Evolutionary conservation across 1,140 invertebrate species (phyloP), one percentile per base, ranked within the genome.

Genomic region (Hermetia illucens): DNA sequence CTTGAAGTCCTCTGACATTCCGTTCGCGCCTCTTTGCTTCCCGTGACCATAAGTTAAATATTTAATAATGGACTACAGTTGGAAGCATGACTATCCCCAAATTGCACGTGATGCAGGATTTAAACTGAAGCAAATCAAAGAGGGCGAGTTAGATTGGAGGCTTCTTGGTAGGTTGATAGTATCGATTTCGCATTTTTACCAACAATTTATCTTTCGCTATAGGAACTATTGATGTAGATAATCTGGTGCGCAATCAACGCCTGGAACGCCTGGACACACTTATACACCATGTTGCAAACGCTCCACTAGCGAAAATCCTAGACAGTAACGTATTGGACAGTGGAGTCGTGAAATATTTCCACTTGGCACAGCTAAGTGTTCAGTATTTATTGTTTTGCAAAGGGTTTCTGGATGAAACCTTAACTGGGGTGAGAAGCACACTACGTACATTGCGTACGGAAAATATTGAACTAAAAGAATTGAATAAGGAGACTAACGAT

Each of bases 341-440:
- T 20, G 56, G 52, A 18, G 53, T 59, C 8, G 53, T 49, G 30
- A 59, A 59, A 36, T 59, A 57, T 33, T 59, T 57, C 36, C 34
- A 50, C 4, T 45, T 59, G 41, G 55, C 56, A 1, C 56, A 59
- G 29, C 54, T 55, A 21, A 50, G 53, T 22, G 52, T 59, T 21
- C 56, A 59, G 17, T 59, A 58, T 19, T 34, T 59, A 21, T 31
- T 59, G n/a, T 59, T 45, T 27, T 59, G 56, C 43, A 54, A 53
- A 22, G 57, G 49, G 0, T 57, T 51, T 36, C 35, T 59, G 12
- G 56, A 58, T 22, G 54, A 59, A 29, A 50, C 42, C 16, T 51
- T 55, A 6, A 25, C 34, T 0, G 50, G 55, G 5, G 18, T 59
- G 16, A 42, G 45, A 6, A 51, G 57, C 20, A 46, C 44, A 0